Conservation (phyloP, 1,140 invertebrate genomes). For the Chironomus tepperi region DNA sequence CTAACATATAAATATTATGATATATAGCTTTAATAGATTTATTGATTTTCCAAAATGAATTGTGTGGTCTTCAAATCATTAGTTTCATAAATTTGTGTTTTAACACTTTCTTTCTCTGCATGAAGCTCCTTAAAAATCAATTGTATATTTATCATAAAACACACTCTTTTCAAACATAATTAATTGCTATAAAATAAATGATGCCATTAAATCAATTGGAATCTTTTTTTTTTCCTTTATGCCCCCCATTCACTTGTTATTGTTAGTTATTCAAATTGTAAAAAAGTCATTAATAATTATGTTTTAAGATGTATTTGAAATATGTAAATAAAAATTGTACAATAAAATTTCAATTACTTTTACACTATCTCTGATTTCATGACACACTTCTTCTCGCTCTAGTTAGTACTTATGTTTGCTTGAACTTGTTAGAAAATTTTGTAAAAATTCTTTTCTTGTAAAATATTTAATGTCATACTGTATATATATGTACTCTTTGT, state of each 20-base stretch:
- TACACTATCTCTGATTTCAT: no score
- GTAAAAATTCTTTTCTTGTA: no score
- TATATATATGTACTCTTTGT: no score
- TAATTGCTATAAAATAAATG: not conserved
- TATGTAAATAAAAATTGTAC: not conserved
- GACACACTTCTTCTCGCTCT: no score
- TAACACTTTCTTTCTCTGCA: slow-evolving; percentile 9
- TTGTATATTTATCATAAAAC: not conserved
- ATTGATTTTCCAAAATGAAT: not conserved
- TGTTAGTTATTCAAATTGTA: slow-evolving; percentile 2
- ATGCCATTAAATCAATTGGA: not conserved
- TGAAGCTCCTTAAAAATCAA: not conserved
- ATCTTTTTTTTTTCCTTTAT: not conserved
- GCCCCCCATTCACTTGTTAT: not conserved
- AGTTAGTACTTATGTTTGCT: no score
- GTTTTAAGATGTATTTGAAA: not conserved
- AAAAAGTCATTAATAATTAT: not conserved
- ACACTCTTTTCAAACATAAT: not conserved
- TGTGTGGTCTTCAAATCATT: slow-evolving; percentile 11
- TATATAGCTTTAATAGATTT: no score
- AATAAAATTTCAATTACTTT: no score
- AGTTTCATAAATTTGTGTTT: not conserved
- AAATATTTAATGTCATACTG: no score
- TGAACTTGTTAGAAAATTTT: no score
- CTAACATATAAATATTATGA: no score